A percentile compares a stretch with the other conserved stretches of the same genome.
These are phyloP conservation scores for Diabrotica virgifera DNA, from an alignment of 1,140 invertebrate species.

Conservation along the genomic window DNA sequence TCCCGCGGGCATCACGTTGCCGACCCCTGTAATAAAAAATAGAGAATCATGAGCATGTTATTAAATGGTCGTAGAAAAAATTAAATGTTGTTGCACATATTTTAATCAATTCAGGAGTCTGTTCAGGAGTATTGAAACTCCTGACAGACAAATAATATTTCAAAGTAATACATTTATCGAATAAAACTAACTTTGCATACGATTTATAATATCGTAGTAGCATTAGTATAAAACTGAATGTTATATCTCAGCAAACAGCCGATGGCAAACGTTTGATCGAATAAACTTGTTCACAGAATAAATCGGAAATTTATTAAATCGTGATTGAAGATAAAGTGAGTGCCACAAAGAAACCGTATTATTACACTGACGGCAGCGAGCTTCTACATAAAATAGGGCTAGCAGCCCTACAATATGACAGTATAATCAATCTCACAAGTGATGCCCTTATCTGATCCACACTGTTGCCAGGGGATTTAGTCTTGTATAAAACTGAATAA, in stretches of 20 bases:
- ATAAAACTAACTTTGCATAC: too few species aligned
- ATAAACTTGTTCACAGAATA: neutral
- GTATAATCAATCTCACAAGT: slow-evolving; percentile 2
- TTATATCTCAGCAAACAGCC: neutral
- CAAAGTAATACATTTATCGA: too few species aligned
- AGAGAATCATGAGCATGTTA: too few species aligned
- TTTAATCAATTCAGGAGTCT: too few species aligned
- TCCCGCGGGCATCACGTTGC: too few species aligned
- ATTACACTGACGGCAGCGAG: neutral
- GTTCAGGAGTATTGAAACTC: too few species aligned
- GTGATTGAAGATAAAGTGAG: slow-evolving; percentile 1
- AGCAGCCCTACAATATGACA: neutral
- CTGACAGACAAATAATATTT: too few species aligned
- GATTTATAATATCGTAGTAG: too few species aligned
- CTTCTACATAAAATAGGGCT: neutral
- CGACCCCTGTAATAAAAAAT: too few species aligned
- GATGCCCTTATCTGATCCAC: neutral
- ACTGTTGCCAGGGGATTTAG: neutral
- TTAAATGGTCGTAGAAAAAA: too few species aligned
- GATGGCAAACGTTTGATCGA: neutral
- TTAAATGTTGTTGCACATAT: too few species aligned
- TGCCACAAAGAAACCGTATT: slow-evolving; percentile 2
- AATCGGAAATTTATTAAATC: slow-evolving; percentile 3
- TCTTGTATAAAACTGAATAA: slow-evolving; percentile 3
- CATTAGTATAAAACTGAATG: neutral